Conservation (phyloP, 2,888 invertebrate species). For the Clitarchus hookeri region DNA sequence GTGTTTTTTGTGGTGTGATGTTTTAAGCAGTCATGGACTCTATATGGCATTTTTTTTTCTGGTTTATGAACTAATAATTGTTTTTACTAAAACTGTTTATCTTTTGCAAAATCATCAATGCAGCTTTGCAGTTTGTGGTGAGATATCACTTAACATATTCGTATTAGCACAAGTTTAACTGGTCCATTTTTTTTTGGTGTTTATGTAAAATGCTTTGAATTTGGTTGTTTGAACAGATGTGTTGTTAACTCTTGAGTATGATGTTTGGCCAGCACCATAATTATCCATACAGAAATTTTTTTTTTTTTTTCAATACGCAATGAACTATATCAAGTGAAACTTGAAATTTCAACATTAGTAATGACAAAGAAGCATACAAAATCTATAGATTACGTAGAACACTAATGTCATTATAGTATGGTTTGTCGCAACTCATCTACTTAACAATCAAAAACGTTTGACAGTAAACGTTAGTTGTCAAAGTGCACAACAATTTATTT, state of each 20-base stretch:
- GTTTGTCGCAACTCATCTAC: too few species aligned
- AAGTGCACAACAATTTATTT: too few species aligned
- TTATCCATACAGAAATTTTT: not conserved
- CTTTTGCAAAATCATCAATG: not conserved
- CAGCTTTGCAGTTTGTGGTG: not conserved
- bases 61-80: not conserved
- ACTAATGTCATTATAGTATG: too few species aligned
- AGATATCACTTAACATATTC: not conserved
- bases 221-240: not conserved
- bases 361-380: too few species aligned
- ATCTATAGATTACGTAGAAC: too few species aligned
- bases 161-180: not conserved
- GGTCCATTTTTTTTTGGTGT: not conserved
- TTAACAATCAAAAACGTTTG: too few species aligned
- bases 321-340: too few species aligned
- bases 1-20: slow-evolving; percentile 1
- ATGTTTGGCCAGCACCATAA: not conserved
- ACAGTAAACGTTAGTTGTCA: too few species aligned
- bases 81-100: not conserved
- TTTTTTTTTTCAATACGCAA: too few species aligned
- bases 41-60: not conserved
- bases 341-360: too few species aligned
- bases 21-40: not conserved
- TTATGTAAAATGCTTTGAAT: not conserved
- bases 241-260: not conserved